Base-by-base conservation (phyloP, 2,888 invertebrate species). In the Xestoiulus laeticollis region DNA sequence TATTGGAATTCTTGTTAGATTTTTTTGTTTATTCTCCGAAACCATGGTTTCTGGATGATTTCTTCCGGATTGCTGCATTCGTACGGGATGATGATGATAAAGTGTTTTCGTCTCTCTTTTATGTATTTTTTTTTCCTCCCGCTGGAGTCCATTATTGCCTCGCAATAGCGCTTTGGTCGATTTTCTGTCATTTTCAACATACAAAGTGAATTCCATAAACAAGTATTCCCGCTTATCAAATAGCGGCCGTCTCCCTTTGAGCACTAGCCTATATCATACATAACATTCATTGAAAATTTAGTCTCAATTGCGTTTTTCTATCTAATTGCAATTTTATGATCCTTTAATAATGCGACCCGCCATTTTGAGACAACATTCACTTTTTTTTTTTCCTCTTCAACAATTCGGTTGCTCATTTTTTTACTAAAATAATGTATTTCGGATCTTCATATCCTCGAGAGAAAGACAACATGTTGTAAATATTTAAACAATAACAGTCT, bases 21-120 rank as follows among this genome's bases (percentile, higher is more conserved):
- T 53, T 53, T 48, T 53, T 53, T 53, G 53, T 53, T 53, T 53
- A 53, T 53, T 53, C 53, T 53, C 53, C 19, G 53, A 53, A 53
- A 53, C 53, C 53, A 53, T 53, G 53, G 53, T 53, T 53, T 53
- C 53, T 53, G 53, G 53, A 53, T 53, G 53, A 53, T 53, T 53
- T 53, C 53, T 53, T 53, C 53, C 53, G 53, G 53, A 53, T 53
- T 53, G 53, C 53, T 53, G 53, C 53, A 53, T 53, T 53, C 53
- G 53, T 53, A 53, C 53, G 53, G 53, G 53, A 53, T 53, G 53
- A 53, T 53, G 53, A 53, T 53, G 53, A 53, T 53, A 53, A 53
- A 53, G 53, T 53, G 53, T 53, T 53, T 53, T 53, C 53, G 53
- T 53, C 53, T 53, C 38, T 38, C 53, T 53, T 53, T 53, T 53